A percentile compares a stretch with the other conserved stretches of the same genome.
Conservation (phyloP, 2,797 vertebrate genomes). For the Peromyscus nudipes region DNA sequence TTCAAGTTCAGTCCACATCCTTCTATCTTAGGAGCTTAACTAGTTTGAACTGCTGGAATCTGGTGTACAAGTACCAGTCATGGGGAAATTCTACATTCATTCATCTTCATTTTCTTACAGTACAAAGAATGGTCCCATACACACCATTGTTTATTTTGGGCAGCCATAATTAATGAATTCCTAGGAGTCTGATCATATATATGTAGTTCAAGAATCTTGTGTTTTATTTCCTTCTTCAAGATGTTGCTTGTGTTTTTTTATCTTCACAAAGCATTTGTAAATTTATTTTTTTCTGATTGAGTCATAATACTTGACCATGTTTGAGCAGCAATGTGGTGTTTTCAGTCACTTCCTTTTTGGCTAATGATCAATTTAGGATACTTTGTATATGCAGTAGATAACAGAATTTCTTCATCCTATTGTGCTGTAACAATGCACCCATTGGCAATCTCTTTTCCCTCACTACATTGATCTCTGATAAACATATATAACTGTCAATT, state of each 20-base stretch:
- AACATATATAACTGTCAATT: not conserved
- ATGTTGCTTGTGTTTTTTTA: not conserved
- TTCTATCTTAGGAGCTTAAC: not conserved
- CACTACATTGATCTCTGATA: not conserved
- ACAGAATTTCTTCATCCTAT: not conserved
- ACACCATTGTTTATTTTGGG: not conserved
- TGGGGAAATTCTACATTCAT: not conserved
- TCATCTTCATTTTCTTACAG: not conserved
- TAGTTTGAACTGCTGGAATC: constrained; percentile 15
- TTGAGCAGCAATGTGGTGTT: not conserved
- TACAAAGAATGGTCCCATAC: not conserved
- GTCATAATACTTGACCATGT: not conserved
- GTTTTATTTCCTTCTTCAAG: not conserved
- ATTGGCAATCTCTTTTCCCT: not conserved
- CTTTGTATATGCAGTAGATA: not conserved
- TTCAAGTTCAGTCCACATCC: not conserved
- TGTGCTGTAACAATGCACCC: not conserved
- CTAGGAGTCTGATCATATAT: not conserved
- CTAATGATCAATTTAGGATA: not conserved
- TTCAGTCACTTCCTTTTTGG: not conserved
- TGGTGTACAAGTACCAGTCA: not conserved
- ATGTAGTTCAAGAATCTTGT: not conserved
- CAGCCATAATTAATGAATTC: not conserved
- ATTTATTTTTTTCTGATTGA: not conserved
- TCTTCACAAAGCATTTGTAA: not conserved